Conservation (phyloP, 2,888 invertebrate genomes). For the Gryllus longicercus region DNA sequence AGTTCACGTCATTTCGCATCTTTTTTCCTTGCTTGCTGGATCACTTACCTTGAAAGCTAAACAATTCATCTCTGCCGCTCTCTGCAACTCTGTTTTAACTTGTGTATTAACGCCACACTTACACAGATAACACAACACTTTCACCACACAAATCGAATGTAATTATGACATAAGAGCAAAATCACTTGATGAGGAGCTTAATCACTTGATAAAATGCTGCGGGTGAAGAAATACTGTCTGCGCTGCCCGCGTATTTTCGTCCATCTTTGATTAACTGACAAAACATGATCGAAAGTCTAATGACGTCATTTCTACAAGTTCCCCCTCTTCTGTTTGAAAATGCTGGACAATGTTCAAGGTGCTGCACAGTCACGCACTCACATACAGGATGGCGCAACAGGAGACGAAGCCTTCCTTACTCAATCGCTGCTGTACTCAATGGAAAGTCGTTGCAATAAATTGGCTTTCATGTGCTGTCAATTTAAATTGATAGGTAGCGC, state of each 20-base stretch:
- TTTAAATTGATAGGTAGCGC: too few relatives aligned
- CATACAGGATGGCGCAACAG: neutral
- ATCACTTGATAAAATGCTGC: neutral
- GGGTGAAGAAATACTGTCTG: neutral
- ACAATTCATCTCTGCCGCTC: neutral
- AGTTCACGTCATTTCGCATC: neutral
- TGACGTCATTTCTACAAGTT: slow-evolving; percentile 9
- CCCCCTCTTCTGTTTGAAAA: neutral
- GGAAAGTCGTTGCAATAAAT: too few relatives aligned
- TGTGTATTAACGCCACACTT: too few relatives aligned
- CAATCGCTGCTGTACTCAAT: neutral
- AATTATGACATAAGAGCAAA: neutral
- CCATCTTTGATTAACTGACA: slow-evolving; percentile 10
- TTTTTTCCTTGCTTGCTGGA: too few relatives aligned
- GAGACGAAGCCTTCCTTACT: neutral
- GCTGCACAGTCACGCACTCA: neutral
- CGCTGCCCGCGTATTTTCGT: neutral
- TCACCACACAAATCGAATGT: too few relatives aligned
- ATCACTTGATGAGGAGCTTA: neutral
- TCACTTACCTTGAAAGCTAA: neutral
- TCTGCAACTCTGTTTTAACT: too few relatives aligned
- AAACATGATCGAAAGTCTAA: neutral
- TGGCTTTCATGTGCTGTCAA: too few relatives aligned
- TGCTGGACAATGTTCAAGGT: slow-evolving; percentile 17
- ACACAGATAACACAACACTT: too few relatives aligned